A percentile compares a stretch with the other conserved stretches of the same genome.
Evolutionary conservation across 1,140 invertebrate genomes (phyloP).

Genomic region (Mamestra configurata): DNA sequence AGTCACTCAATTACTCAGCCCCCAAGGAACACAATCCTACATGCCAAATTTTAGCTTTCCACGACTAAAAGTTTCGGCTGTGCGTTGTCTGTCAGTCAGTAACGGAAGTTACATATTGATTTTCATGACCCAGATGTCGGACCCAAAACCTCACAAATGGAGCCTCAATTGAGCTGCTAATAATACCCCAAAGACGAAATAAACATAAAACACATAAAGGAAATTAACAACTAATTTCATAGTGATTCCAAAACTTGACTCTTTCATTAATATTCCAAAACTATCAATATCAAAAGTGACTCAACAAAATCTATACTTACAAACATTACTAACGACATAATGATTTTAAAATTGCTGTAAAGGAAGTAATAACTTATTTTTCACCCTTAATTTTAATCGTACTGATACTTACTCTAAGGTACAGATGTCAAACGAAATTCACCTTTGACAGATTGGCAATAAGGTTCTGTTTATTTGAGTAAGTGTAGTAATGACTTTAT

Average conservation of each 20-base stretch:
- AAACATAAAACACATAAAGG: no score
- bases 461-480: not conserved
- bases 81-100: no score
- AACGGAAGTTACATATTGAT: no score
- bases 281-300: slow-evolving; percentile 4
- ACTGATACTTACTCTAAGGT: not conserved
- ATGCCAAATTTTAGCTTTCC: no score
- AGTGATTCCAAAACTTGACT: not conserved
- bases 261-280: not conserved
- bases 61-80: no score
- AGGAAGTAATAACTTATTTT: slow-evolving; percentile 36
- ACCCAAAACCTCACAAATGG: no score
- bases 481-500: slow-evolving; percentile 61
- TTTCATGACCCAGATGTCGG: no score
- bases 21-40: no score
- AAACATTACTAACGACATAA: slow-evolving; percentile 48
- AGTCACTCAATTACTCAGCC: no score
- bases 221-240: no score
- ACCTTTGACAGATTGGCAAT: not conserved
- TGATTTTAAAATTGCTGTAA: slow-evolving; percentile 42
- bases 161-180: no score
- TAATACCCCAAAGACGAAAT: no score
- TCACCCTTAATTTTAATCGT: slow-evolving; percentile 1
- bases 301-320: slow-evolving; percentile 33
- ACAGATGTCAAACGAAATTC: slow-evolving; percentile 21